A percentile compares a stretch with the other conserved stretches of the same genome.
These are phyloP conservation scores for Dolichotis patagonum DNA, from an alignment of 2,113 vertebrate species.

Conservation along the genomic window DNA sequence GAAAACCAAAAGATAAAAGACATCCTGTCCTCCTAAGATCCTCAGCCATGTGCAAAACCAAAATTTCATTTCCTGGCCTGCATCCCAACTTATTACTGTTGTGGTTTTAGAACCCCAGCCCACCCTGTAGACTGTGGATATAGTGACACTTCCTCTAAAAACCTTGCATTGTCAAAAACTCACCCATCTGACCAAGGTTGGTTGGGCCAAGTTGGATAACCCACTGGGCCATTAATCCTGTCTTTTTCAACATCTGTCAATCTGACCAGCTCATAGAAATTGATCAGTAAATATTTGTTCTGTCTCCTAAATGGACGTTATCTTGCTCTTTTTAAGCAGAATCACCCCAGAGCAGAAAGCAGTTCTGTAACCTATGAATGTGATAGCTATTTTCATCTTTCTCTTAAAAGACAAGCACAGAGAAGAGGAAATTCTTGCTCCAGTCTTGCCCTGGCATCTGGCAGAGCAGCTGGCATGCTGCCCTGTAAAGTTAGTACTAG, in stretches of 20 bases:
- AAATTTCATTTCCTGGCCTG: background rate
- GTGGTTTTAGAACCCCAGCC: background rate
- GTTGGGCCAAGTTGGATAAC: background rate
- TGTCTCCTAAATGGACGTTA: too few relatives aligned
- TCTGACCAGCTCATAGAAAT: background rate
- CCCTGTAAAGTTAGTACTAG: background rate
- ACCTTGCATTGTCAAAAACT: background rate
- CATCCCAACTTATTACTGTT: background rate
- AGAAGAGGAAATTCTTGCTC: background rate
- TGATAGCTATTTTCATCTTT: background rate
- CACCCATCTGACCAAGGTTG: background rate
- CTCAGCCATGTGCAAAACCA: background rate
- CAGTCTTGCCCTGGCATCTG: background rate
- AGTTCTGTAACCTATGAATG: background rate
- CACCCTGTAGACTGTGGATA: background rate
- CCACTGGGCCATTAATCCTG: background rate
- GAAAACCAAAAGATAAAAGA: background rate
- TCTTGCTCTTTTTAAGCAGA: background rate
- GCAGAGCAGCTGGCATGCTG: background rate
- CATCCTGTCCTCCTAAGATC: background rate
- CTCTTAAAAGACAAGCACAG: background rate
- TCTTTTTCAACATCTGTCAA: background rate
- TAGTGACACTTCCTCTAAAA: background rate
- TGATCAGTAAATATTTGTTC: background rate
- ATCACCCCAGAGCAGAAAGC: background rate